Percentiles rank a stretch among this genome's conserved stretches.
These are phyloP conservation scores for Glomeris marginata DNA, from an alignment of 2,888 invertebrate species.

Conservation along the genomic window DNA sequence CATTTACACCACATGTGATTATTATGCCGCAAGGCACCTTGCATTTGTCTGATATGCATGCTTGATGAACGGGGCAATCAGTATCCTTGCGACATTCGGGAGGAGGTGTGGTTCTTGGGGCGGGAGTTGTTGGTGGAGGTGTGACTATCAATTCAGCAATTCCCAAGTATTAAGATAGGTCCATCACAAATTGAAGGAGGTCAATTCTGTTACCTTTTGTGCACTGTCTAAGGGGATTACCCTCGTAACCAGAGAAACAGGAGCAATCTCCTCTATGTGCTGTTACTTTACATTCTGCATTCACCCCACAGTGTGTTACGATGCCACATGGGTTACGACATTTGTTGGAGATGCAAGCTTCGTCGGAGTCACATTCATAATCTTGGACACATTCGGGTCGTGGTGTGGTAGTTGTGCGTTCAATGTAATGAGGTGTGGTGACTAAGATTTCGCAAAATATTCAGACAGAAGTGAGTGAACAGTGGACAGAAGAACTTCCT, in stretches of 20 bases:
- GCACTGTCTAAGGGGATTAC: slow-evolving; percentile 25
- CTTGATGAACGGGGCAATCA: slow-evolving; percentile 11
- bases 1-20: slow-evolving; percentile 57
- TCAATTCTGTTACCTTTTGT: not conserved
- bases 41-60: slow-evolving; percentile 64
- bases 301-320: slow-evolving; percentile 55
- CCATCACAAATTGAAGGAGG: too few species aligned
- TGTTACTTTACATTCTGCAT: slow-evolving; percentile 73
- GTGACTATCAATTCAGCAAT: too few species aligned
- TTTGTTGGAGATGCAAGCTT: slow-evolving; percentile 64
- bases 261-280: slow-evolving; percentile 42
- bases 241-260: slow-evolving; percentile 43
- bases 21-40: slow-evolving; percentile 54
- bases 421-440: not conserved
- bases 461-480: not conserved
- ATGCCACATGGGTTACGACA: slow-evolving; percentile 72
- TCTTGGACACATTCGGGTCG: slow-evolving; percentile 61
- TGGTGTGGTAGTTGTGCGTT: slow-evolving; percentile 22
- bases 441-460: not conserved
- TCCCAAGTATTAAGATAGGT: too few species aligned
- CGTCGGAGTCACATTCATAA: slow-evolving; percentile 68
- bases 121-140: not conserved
- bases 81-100: slow-evolving; percentile 10
- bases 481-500: not conserved
- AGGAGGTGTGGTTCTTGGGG: not conserved